Percentiles rank a stretch among this genome's conserved stretches.
phyloP scores from a whole-genome alignment of 1,140 invertebrate species.

The Cotesia chilonis region DNA sequence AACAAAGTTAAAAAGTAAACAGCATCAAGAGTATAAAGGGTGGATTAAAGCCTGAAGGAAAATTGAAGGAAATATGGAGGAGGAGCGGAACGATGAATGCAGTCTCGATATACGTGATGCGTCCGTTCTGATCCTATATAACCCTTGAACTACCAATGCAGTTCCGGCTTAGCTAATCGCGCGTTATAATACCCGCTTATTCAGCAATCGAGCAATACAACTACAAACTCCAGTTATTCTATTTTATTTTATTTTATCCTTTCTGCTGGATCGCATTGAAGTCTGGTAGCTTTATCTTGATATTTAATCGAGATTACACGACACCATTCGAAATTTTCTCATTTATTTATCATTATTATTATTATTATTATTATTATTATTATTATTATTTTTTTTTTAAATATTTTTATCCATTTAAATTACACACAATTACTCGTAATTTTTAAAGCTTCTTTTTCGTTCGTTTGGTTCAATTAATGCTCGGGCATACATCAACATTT shows the following conservation, averaged over 20 bases:
- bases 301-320: conserved; percentile 10
- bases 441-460: too few relatives aligned
- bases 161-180: conserved; percentile 48
- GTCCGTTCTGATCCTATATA: conserved; percentile 38
- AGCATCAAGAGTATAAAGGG: too few relatives aligned
- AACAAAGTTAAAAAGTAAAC: too few relatives aligned
- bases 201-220: conserved; percentile 20
- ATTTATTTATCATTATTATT: conserved; percentile 7
- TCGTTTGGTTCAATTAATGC: too few relatives aligned
- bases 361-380: not conserved
- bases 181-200: conserved; percentile 41
- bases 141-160: conserved; percentile 42
- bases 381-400: not conserved
- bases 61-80: conserved; percentile 24
- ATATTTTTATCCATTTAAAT: not conserved
- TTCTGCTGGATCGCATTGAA: conserved; percentile 15
- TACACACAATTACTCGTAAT: too few relatives aligned
- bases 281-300: conserved; percentile 13
- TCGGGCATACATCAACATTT: too few relatives aligned
- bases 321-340: not conserved
- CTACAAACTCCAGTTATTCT: not conserved
- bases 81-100: conserved; percentile 31
- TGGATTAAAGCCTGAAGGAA: conserved; percentile 7
- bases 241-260: conserved; percentile 7
- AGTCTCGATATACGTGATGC: conserved; percentile 32